phyloP scores from a whole-genome alignment of 1,140 invertebrate species.

The Psilanteris sp. region DNA sequence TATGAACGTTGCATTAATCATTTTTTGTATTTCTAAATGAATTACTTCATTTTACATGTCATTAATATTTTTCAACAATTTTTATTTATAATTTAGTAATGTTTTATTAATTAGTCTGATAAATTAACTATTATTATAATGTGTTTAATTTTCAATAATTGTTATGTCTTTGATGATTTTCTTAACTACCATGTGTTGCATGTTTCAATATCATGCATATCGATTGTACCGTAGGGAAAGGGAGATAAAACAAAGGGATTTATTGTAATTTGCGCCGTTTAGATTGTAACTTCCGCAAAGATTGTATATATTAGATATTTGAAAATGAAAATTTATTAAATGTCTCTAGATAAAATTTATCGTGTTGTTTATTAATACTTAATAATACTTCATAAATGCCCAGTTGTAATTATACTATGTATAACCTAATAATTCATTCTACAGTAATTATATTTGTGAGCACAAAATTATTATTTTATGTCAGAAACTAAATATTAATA shows the following conservation, averaged over 20 bases:
- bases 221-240: constrained; percentile 43
- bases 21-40: too few relatives aligned
- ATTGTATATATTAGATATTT: constrained; percentile 63
- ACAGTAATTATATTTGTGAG: too few relatives aligned
- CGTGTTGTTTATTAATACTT: constrained; percentile 41
- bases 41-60: too few relatives aligned
- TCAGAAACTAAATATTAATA: too few relatives aligned
- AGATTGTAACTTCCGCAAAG: constrained; percentile 55
- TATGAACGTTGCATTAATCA: too few relatives aligned
- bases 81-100: constrained; percentile 1
- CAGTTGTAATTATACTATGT: too few relatives aligned
- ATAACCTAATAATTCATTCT: too few relatives aligned
- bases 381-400: too few relatives aligned
- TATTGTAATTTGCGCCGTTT: constrained; percentile 58
- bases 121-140: constrained; percentile 10
- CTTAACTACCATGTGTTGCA: constrained; percentile 53
- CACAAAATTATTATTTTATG: too few relatives aligned
- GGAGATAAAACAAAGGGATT: constrained; percentile 48
- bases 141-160: constrained; percentile 19
- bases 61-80: too few relatives aligned
- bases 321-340: constrained; percentile 62
- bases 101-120: constrained; percentile 17
- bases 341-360: constrained; percentile 49
- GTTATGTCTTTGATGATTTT: constrained; percentile 60
- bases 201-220: constrained; percentile 52